Percentiles rank a stretch among this genome's conserved stretches.
Conservation (phyloP, 2,888 invertebrate genomes). For the Drosophila phalerata region DNA sequence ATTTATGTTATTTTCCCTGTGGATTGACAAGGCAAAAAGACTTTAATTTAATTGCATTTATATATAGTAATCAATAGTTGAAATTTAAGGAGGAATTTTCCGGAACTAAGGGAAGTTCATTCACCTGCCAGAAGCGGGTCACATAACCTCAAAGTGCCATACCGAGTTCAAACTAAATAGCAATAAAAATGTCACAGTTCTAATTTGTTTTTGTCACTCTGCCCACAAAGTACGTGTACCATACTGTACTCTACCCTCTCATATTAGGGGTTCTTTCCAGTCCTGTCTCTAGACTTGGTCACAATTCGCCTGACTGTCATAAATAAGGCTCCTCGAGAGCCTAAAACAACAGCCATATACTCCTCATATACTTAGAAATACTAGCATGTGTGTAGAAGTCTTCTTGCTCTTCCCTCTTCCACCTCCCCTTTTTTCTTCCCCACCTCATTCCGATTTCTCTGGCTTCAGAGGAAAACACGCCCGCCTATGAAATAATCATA, state of each 20-base stretch:
- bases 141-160: constrained; percentile 24
- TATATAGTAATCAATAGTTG: constrained; percentile 29
- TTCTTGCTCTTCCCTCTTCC: neutral
- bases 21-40: constrained; percentile 4
- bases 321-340: constrained; percentile 40
- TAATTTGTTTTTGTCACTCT: constrained; percentile 67
- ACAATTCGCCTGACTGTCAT: constrained; percentile 45
- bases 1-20: constrained; percentile 15
- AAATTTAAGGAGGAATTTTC: neutral
- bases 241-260: neutral
- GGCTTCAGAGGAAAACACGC: constrained; percentile 4
- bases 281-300: constrained; percentile 19
- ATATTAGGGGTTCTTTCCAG: no score
- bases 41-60: constrained; percentile 10
- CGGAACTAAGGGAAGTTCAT: constrained; percentile 43
- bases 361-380: neutral
- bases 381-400: neutral
- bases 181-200: constrained; percentile 75
- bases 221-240: constrained; percentile 8
- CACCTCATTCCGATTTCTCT: neutral
- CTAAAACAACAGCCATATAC: constrained; percentile 29
- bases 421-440: no score
- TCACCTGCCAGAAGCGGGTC: constrained; percentile 45
- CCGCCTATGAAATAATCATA: constrained; percentile 64
- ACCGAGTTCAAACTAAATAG: constrained; percentile 43